These are phyloP conservation scores for Phalanger gymnotis DNA, from an alignment of 2,797 vertebrate species.

Conservation along the genomic window DNA sequence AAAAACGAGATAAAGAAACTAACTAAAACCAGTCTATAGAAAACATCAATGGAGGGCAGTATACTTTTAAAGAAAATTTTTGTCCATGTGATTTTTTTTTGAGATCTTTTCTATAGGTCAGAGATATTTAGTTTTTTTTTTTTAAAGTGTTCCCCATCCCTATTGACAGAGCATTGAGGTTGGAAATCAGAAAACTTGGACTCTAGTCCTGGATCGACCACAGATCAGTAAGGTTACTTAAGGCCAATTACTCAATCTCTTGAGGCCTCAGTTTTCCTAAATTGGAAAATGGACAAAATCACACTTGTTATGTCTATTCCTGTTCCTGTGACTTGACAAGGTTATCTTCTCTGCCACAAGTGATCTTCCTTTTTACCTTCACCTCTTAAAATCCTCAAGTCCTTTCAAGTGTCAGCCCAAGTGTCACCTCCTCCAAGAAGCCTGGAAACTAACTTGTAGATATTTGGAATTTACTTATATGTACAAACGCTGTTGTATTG, in stretches of 20 bases:
- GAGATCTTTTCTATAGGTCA: background rate
- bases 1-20: background rate
- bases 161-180: background rate
- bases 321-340: fast-evolving
- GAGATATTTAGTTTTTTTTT: background rate
- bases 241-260: background rate
- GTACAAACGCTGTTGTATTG: background rate
- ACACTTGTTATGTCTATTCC: background rate
- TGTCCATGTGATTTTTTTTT: background rate
- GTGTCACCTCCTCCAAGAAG: background rate
- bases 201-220: background rate
- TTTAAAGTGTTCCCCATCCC: background rate
- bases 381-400: background rate
- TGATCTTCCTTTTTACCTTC: background rate
- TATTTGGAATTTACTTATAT: background rate
- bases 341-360: background rate
- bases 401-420: background rate
- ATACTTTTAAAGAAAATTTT: background rate
- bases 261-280: background rate
- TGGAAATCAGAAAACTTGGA: background rate
- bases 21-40: background rate
- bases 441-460: background rate
- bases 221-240: background rate
- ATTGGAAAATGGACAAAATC: background rate
- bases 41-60: background rate